A percentile compares a stretch with the other conserved stretches of the same genome.
phyloP scores from a whole-genome alignment of 1,140 invertebrate species.

The Drosophila virilis region DNA sequence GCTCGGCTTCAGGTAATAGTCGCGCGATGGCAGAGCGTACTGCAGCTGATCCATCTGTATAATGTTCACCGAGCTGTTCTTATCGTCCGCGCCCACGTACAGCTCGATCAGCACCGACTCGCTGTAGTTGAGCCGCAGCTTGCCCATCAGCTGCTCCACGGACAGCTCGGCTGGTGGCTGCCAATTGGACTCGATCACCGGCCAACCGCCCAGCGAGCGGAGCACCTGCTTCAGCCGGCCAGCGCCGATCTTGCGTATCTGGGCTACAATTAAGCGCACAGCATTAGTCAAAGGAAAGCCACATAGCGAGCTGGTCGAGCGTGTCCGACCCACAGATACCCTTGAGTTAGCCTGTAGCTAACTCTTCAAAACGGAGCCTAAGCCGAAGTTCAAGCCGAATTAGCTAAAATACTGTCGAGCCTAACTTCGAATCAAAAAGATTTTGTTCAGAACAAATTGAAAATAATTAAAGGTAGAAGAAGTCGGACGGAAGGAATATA shows the following conservation, averaged over 20 bases:
- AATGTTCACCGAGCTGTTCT: slow-evolving; percentile 93
- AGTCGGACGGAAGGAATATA: too few species aligned
- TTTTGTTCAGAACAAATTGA: too few species aligned
- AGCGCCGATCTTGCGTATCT: slow-evolving; percentile 90
- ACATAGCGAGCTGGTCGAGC: too few species aligned
- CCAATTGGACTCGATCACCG: slow-evolving; percentile 89
- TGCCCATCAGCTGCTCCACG: slow-evolving; percentile 89
- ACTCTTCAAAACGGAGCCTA: too few species aligned
- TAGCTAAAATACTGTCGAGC: too few species aligned
- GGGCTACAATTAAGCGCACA: slow-evolving; percentile 84
- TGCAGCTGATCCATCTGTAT: slow-evolving; percentile 94
- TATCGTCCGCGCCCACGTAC: slow-evolving; percentile 94
- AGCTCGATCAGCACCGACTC: slow-evolving; percentile 91
- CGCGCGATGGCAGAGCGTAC: slow-evolving; percentile 91
- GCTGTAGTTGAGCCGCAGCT: slow-evolving; percentile 89
- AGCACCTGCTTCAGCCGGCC: slow-evolving; percentile 87
- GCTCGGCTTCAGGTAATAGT: slow-evolving; percentile 91
- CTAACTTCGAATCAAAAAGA: too few species aligned
- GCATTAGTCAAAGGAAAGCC: not conserved
- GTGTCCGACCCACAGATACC: too few species aligned
- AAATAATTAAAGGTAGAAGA: too few species aligned
- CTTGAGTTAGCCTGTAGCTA: too few species aligned
- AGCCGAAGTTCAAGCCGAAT: too few species aligned
- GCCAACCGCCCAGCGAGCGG: slow-evolving; percentile 90
- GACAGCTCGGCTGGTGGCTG: slow-evolving; percentile 85